Evolutionary conservation across 2,797 vertebrate species (phyloP), one percentile per base, ranked within the genome.

Genomic region (Danio jaintianensis): DNA sequence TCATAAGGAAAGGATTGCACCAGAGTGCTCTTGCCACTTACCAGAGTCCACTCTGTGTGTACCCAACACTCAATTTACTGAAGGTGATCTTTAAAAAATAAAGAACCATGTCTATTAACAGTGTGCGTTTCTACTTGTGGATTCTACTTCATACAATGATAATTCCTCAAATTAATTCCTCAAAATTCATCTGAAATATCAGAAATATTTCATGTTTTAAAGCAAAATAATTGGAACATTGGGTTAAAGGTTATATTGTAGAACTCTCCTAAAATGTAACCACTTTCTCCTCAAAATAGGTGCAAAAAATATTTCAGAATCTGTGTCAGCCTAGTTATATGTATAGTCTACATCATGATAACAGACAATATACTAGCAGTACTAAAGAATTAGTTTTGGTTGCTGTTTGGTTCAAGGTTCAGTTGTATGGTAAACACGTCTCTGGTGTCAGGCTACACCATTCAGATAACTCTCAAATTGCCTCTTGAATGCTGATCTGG

Each of bases 1-100:
- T 97, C 96, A 98, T 96, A 96, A 93, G 96, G 94, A 96, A 97
- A 87, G 96, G 96, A 96, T 96, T 96, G 95, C 90, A 90, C 91
- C 93, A 13, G 68, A 55, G 58, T 38, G 68, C 40, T 63, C 58
- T 55, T 16, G 94, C 93, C 94, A 93, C 91, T 58, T 56, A 52
- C 20, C 29, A 75, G 55, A 78, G 61, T 18, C 47, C 62, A 52
- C 66, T 68, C 64, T 48, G 71, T 61, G 69, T 68, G 36, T 62
- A 61, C 56, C 48, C 67, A 74, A 79, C 10, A 12, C 15, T 43
- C 42, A 40, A 75, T 18, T 11, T n/a, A 52, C 38, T 2, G 20
- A 74, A 7, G 12, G 16, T 75, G 45, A 73, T 61, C 55, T 55
- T 38, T 15, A 15, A 9, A 29, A 22, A 22, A 55, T 12, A 20